These are phyloP conservation scores for Phenganax marumi DNA, from an alignment of 92 coral and sea anemone species.

Conservation along the genomic window DNA sequence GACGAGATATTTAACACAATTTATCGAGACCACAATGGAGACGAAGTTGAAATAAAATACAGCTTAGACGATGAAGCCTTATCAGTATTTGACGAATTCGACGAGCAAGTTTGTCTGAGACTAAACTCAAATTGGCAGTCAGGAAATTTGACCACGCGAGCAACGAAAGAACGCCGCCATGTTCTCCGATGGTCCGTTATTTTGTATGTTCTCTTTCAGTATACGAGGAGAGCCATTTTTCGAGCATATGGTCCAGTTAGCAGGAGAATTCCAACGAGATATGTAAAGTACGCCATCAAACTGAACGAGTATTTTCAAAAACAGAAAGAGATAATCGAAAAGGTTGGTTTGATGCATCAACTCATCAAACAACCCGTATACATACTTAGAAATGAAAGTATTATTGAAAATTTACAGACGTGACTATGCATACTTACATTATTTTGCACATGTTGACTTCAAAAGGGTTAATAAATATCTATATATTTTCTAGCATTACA, in stretches of 20 bases:
- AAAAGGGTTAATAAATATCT: too few relatives aligned
- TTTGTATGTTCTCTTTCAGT: constrained; percentile 6
- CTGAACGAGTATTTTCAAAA: constrained; percentile 31
- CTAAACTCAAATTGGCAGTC: constrained; percentile 53
- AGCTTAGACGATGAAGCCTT: constrained; percentile 43
- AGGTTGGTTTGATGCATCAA: constrained; percentile 3
- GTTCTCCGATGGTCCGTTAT: constrained; percentile 26
- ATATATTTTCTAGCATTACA: neutral
- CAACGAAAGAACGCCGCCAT: constrained; percentile 21
- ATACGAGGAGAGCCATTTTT: constrained; percentile 39
- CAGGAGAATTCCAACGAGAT: constrained; percentile 20
- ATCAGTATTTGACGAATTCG: constrained; percentile 46
- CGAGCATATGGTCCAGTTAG: constrained; percentile 29
- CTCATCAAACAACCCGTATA: too few relatives aligned
- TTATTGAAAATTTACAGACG: too few relatives aligned
- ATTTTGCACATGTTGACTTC: neutral
- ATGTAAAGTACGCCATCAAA: constrained; percentile 26
- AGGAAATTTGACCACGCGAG: constrained; percentile 27
- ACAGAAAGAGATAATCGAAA: constrained; percentile 33
- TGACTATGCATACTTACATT: neutral
- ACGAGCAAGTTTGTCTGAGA: constrained; percentile 54
- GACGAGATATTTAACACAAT: constrained; percentile 49
- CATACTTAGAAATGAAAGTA: too few relatives aligned
- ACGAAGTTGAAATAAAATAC: constrained; percentile 36
- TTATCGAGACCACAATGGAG: constrained; percentile 47